phyloP scores from a whole-genome alignment of 2,113 vertebrate species.

The Laticauda colubrina region DNA sequence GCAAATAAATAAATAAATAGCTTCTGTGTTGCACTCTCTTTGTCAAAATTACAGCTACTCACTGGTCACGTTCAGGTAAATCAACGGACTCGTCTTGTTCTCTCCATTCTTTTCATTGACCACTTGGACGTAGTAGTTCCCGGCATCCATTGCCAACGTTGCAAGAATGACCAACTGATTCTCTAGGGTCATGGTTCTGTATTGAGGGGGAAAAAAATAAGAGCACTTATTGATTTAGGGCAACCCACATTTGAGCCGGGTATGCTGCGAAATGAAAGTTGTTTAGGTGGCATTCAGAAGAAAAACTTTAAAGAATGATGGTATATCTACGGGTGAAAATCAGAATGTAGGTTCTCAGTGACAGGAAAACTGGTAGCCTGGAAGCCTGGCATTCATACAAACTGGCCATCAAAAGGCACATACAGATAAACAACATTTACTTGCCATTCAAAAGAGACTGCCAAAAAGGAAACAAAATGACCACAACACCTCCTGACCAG shows the following conservation, averaged over 20 bases:
- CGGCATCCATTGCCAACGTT: conserved; percentile 67
- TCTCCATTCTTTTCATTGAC: conserved; percentile 89
- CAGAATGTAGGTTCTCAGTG: not conserved
- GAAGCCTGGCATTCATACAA: not conserved
- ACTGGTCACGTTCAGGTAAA: conserved; percentile 80
- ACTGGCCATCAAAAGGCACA: not conserved
- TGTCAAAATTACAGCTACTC: conserved; percentile 46
- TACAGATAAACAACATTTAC: not conserved
- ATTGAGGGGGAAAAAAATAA: conserved; percentile 31
- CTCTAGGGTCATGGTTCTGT: conserved; percentile 84
- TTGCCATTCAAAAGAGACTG: not conserved
- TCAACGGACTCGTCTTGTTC: conserved; percentile 80
- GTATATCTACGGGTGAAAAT: rapidly evolving
- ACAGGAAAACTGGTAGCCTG: not conserved
- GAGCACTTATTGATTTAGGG: not conserved
- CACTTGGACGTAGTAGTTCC: conserved; percentile 83
- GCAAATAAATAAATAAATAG: not conserved
- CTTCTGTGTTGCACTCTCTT: rapidly evolving
- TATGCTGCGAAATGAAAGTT: not conserved
- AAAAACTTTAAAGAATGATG: not conserved
- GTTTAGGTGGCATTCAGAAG: rapidly evolving
- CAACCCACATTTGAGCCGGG: not conserved
- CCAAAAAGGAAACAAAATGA: not conserved
- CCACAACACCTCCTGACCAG: not conserved
- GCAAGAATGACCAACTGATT: conserved; percentile 89